These are phyloP conservation scores for Epizoanthus stellaris DNA, from an alignment of 92 coral and sea anemone species.

Conservation along the genomic window DNA sequence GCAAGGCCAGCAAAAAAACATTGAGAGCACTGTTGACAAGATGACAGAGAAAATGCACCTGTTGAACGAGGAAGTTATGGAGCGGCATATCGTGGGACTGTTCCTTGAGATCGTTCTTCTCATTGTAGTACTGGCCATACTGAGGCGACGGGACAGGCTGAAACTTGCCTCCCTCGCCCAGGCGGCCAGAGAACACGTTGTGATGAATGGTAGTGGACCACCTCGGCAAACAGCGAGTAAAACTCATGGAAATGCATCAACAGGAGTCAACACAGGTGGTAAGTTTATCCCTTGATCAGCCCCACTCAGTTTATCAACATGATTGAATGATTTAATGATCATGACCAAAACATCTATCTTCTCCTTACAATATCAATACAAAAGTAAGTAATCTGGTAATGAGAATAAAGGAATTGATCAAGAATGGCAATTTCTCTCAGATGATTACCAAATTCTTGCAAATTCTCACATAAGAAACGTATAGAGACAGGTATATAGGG, in stretches of 20 bases:
- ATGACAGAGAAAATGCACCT: conserved; percentile 31
- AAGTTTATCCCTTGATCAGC: neutral
- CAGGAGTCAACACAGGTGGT: neutral
- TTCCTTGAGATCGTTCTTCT: conserved; percentile 78
- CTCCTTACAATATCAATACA: too few relatives aligned
- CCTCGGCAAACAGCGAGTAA: conserved; percentile 53
- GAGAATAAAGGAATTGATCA: too few relatives aligned
- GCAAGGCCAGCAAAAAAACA: conserved; percentile 26
- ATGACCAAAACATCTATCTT: too few relatives aligned
- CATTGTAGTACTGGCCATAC: conserved; percentile 68
- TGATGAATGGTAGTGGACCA: conserved; percentile 27
- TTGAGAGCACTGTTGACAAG: conserved; percentile 12
- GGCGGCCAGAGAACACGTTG: conserved; percentile 7
- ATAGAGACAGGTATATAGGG: too few relatives aligned
- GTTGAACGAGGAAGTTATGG: conserved; percentile 74
- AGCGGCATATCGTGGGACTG: conserved; percentile 91
- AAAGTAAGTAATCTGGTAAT: too few relatives aligned
- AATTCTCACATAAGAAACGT: too few relatives aligned
- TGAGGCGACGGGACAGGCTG: conserved; percentile 69
- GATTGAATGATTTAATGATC: too few relatives aligned
- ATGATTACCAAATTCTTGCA: too few relatives aligned
- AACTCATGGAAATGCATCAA: conserved; percentile 42
- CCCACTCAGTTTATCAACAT: too few relatives aligned
- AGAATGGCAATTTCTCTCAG: too few relatives aligned
- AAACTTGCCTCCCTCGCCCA: conserved; percentile 32